phyloP scores from a whole-genome alignment of 30 jellyfish, hydroid and myxozoan genomes.

The Hydra vulgaris region DNA sequence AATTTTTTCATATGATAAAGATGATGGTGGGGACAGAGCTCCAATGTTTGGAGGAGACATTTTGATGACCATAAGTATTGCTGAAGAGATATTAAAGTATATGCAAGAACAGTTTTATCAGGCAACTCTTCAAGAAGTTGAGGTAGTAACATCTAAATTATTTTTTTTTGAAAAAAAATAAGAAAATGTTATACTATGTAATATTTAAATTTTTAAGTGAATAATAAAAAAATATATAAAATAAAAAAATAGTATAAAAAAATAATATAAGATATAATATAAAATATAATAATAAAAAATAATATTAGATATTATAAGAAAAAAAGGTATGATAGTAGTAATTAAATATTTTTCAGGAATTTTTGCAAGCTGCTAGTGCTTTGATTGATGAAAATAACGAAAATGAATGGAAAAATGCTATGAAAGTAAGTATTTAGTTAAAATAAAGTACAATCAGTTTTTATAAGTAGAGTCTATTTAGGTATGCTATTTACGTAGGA shows the following conservation, averaged over 20 bases:
- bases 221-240: too few species aligned
- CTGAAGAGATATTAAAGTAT: conserved; percentile 63
- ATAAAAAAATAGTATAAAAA: too few species aligned
- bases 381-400: conserved; percentile 69
- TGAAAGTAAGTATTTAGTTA: conserved; percentile 37
- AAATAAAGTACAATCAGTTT: background rate
- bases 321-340: background rate
- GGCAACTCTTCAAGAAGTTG: conserved; percentile 80
- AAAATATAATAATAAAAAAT: too few species aligned
- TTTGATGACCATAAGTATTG: conserved; percentile 56
- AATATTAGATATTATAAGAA: too few species aligned
- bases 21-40: conserved; percentile 55
- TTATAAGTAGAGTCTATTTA: background rate
- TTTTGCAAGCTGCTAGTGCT: conserved; percentile 82
- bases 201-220: too few species aligned
- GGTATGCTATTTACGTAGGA: too few species aligned
- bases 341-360: conserved; percentile 41
- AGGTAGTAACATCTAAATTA: conserved; percentile 26
- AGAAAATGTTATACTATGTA: too few species aligned
- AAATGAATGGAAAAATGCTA: conserved; percentile 86
- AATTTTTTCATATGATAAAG: conserved; percentile 54
- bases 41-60: conserved; percentile 97
- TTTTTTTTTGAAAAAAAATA: too few species aligned
- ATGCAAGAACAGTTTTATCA: conserved; percentile 43
- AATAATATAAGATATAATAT: too few species aligned